A percentile compares a stretch with the other conserved stretches of the same genome.
These are phyloP conservation scores for Lottia gigantea DNA, from an alignment of 2,888 invertebrate genomes.

Conservation along the genomic window DNA sequence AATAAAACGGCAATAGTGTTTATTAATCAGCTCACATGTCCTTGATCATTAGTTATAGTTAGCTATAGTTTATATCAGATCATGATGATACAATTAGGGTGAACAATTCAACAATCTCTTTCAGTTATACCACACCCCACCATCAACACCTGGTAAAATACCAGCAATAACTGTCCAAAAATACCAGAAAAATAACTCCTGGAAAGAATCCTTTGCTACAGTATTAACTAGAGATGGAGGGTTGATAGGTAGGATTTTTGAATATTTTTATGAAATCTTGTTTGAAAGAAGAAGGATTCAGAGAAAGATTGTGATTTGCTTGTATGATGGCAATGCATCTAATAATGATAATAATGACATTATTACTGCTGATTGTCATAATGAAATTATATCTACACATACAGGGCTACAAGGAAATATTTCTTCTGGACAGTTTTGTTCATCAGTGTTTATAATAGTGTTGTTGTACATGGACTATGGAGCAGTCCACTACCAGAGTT, in stretches of 20 bases:
- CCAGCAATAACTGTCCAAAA: constrained; percentile 23
- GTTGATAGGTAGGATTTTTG: constrained; percentile 29
- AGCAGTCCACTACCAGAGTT: too few relatives aligned
- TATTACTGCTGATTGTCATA: too few relatives aligned
- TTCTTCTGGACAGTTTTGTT: too few relatives aligned
- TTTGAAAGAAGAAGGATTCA: neutral
- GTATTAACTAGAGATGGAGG: constrained; percentile 31
- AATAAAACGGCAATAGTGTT: too few relatives aligned
- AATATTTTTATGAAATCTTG: neutral
- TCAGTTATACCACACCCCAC: constrained; percentile 56
- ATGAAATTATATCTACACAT: too few relatives aligned
- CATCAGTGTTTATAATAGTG: too few relatives aligned
- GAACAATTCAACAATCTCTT: neutral
- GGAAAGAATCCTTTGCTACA: constrained; percentile 28
- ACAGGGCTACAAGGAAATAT: too few relatives aligned
- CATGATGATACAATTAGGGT: neutral
- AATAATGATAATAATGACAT: neutral
- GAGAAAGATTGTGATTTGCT: neutral
- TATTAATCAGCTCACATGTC: too few relatives aligned
- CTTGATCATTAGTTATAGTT: too few relatives aligned
- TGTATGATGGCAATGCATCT: neutral
- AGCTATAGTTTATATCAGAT: too few relatives aligned
- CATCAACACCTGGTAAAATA: constrained; percentile 41
- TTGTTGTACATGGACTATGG: too few relatives aligned
- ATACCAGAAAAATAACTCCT: constrained; percentile 23